Base-by-base conservation (phyloP, 2,113 vertebrate genomes). In the Pterocles burchelli region DNA sequence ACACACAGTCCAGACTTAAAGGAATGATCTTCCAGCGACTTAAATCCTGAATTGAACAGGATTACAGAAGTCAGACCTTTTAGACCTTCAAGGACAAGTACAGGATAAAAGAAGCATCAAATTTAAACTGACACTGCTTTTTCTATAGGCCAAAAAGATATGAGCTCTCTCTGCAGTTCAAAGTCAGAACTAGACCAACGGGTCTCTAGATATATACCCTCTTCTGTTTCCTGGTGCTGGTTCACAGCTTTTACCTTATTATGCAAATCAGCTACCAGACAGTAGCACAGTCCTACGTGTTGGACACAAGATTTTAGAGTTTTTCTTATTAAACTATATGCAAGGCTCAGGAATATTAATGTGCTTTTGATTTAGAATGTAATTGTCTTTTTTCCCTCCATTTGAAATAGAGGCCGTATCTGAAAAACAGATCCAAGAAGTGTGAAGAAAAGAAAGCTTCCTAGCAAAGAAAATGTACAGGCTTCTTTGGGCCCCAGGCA, bases 351-450 rank as follows among this genome's bases (percentile, higher is more conserved):
- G 4, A 57, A 51, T 8, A 4, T 41, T 51, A 24, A 17, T 6
- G 4, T 10, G 19, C 2, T 88, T 88, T 57, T 20, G 2, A 52
- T 59, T 75, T 57, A 26, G 54, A 76, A 70, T 5, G 4, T 9
- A 24, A 63, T 55, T 9, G 24, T 1, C 38, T 25, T 33, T 55
- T 48, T 7, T 4, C 0, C 0, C 1, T 6, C 5, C 6, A 17
- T 45, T 70, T 70, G n/a, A 91, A 83, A 55, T 2, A 11, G 14
- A 26, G 4, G 13, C 21, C 57, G 11, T 28, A 24, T 13, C 8
- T n/a, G 46, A 83, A 88, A 57, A 48, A 22, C 28, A 70, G 36
- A 49, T 8, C 18, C 41, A 65, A 19, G 9, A 77, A 85, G 3
- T 29, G 9, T 45, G 10, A 41, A 21, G 28, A 57, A 48, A 25